These are phyloP conservation scores for Scaptomyza caliginosa DNA, from an alignment of 2,888 invertebrate genomes.

Conservation along the genomic window DNA sequence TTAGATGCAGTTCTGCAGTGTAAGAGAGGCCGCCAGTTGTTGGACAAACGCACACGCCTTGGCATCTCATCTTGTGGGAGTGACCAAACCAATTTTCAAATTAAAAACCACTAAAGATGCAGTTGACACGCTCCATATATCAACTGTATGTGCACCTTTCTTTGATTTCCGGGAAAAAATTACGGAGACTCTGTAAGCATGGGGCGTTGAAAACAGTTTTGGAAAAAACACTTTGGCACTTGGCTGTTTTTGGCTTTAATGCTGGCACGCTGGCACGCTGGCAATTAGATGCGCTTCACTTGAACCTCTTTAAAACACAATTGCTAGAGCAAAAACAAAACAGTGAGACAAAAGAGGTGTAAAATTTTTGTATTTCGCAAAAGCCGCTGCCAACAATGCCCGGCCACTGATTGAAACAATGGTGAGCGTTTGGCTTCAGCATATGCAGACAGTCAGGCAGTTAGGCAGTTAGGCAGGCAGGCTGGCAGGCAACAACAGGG, in stretches of 20 bases:
- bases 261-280: constrained; percentile 70
- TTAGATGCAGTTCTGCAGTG: constrained; percentile 6
- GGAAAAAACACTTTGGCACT: constrained; percentile 67
- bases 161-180: constrained; percentile 78
- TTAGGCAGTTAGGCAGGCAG: constrained; percentile 21
- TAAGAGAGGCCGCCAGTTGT: constrained; percentile 55
- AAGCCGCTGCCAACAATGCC: constrained; percentile 69
- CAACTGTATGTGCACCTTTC: constrained; percentile 58
- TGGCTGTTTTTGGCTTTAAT: constrained; percentile 35
- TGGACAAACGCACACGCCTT: constrained; percentile 65
- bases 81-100: constrained; percentile 74
- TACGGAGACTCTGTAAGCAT: constrained; percentile 13
- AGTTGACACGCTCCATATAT: constrained; percentile 79
- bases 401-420: constrained; percentile 76
- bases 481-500: background rate
- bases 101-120: constrained; percentile 79
- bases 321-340: constrained; percentile 39
- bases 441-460: constrained; percentile 39
- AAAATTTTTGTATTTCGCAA: constrained; percentile 71
- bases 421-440: constrained; percentile 27
- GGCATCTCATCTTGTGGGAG: constrained; percentile 40
- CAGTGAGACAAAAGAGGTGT: constrained; percentile 70
- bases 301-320: constrained; percentile 80
- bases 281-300: constrained; percentile 80
- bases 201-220: constrained; percentile 67